Base-by-base conservation (phyloP, 2,113 vertebrate genomes). In the Circaetus cinerascens region DNA sequence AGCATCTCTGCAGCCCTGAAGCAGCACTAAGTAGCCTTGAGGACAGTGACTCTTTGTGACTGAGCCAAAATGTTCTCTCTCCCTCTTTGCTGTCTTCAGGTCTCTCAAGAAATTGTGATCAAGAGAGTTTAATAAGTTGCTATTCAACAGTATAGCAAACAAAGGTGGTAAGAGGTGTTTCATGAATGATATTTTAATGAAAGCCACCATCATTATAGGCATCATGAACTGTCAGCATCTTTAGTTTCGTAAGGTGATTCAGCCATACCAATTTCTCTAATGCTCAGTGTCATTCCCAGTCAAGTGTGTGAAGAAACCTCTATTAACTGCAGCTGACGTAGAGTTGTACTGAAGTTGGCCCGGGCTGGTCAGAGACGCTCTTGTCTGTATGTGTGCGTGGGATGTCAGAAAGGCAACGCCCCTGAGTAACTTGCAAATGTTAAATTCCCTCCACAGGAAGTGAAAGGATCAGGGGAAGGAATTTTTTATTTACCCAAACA, bases 121-220 rank as follows among this genome's bases (percentile, higher is more conserved):
- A 6, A 34, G 36, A 13, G 8, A 38, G 22, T n/a, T 76, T 64
- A 76, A 6, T 17, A 72, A 45, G 5, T 38, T 32, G 29, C 13
- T 36, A 1, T 27, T 79, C 57, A 10, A 19, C 25, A 34, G 15
- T 21, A 38, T 8, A 36, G 32, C 29, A 81, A 91, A 62, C 11
- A 21, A 56, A 46, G 30, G 22, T 63, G 41, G 40, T 27, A 57
- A 86, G 63, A 53, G 21, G 22, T 51, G 19, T 45, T 53, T 71
- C 41, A 67, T 76, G 55, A 73, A n/a, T 50, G 75, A 55, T 17
- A 14, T 79, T 86, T 95, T 86, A 86, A 91, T 63, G 72, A 76
- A 57, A 91, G 32, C 48, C 55, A 55, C 15, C 1, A 25, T 86
- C 75, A 46, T 46, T 88, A 50, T 2, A 71, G 38, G 6, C 45